Conservation (phyloP, 2,113 vertebrate genomes). For the Indri indri region DNA sequence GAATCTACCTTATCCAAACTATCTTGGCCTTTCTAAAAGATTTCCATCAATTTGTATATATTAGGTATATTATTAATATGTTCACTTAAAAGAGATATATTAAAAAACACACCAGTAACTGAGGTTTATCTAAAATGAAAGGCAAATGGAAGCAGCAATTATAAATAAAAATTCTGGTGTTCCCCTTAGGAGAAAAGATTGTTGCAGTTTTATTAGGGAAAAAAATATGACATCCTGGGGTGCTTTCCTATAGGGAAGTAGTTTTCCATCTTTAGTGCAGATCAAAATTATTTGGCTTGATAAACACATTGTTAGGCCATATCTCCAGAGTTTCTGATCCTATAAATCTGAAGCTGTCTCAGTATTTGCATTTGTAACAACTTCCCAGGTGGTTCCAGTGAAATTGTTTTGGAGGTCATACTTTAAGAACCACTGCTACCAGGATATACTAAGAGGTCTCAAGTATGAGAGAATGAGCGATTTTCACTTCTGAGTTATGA, state of each 20-base stretch:
- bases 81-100: conserved; percentile 10
- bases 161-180: conserved; percentile 20
- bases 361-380: neutral
- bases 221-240: neutral
- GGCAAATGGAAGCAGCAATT: conserved; percentile 8
- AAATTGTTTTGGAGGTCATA: neutral
- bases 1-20: conserved; percentile 1
- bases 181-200: neutral
- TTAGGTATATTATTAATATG: conserved; percentile 23
- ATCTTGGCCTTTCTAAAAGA: neutral
- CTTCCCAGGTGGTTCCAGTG: neutral
- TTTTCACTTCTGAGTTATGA: neutral
- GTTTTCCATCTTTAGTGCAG: neutral
- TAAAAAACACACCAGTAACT: conserved; percentile 10
- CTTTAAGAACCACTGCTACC: neutral
- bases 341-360: neutral
- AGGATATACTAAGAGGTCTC: neutral
- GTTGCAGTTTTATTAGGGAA: neutral
- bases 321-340: neutral
- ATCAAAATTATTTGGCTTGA: neutral
- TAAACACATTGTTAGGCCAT: neutral
- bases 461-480: neutral
- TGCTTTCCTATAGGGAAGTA: neutral
- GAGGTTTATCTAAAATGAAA: conserved; percentile 10
- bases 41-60: conserved; percentile 11